These are phyloP conservation scores for Nipponacmea schrenckii DNA, from an alignment of 2,888 invertebrate species.

Conservation along the genomic window DNA sequence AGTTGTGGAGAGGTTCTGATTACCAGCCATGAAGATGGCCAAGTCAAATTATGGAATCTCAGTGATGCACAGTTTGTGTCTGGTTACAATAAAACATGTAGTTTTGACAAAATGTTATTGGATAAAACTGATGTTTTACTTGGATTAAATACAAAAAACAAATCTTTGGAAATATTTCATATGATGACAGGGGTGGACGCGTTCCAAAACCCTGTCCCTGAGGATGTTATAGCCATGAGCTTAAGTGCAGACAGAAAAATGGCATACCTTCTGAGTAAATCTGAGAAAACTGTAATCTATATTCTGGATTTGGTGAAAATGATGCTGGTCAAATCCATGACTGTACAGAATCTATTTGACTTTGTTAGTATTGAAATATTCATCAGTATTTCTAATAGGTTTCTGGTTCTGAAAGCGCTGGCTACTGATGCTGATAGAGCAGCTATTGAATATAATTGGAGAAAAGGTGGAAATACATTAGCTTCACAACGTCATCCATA, in stretches of 20 bases:
- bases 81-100: neutral
- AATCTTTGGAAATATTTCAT: constrained; percentile 33
- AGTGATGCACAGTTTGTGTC: neutral
- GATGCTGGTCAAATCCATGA: constrained; percentile 37
- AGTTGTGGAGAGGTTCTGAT: constrained; percentile 6
- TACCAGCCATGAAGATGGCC: neutral
- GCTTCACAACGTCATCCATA: constrained; percentile 44
- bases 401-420: constrained; percentile 39
- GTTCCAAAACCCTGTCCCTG: constrained; percentile 27
- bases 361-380: constrained; percentile 37
- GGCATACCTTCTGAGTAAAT: constrained; percentile 33
- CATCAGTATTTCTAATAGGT: constrained; percentile 43
- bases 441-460: constrained; percentile 45
- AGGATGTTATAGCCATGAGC: constrained; percentile 38
- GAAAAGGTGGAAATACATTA: constrained; percentile 36
- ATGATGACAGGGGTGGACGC: constrained; percentile 28
- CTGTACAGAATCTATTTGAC: constrained; percentile 38
- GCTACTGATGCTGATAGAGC: constrained; percentile 46
- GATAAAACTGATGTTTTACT: constrained; percentile 1
- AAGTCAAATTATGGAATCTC: constrained; percentile 8
- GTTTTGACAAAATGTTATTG: neutral
- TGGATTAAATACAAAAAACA: constrained; percentile 29
- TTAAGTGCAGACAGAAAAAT: constrained; percentile 31
- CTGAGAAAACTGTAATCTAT: constrained; percentile 37
- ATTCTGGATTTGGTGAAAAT: constrained; percentile 36